Conservation (phyloP, 2,888 invertebrate genomes). For the Caenorhabditis zanzibari region DNA sequence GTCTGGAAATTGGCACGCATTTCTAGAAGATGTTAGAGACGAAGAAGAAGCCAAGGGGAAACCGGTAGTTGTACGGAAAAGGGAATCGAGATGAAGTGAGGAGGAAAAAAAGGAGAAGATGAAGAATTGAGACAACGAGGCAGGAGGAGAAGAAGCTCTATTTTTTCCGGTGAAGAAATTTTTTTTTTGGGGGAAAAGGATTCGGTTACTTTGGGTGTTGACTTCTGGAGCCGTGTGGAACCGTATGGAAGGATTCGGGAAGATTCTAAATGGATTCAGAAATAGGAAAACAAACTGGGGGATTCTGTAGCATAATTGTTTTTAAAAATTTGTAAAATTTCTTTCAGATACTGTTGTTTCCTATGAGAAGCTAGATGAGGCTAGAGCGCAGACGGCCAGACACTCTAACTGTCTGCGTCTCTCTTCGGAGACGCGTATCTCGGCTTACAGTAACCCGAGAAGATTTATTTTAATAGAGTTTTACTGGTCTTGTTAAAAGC, state of each 20-base stretch:
- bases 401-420: too few relatives aligned
- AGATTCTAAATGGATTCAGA: not conserved
- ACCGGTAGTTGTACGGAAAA: slow-evolving; percentile 40
- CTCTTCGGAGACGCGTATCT: too few relatives aligned
- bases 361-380: too few relatives aligned
- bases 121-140: not conserved
- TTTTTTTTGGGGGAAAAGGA: slow-evolving; percentile 17
- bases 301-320: not conserved
- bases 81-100: slow-evolving; percentile 31
- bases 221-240: not conserved
- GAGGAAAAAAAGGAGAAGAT: not conserved
- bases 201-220: slow-evolving; percentile 23
- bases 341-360: too few relatives aligned
- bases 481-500: too few relatives aligned
- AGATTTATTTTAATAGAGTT: too few relatives aligned
- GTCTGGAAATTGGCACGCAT: slow-evolving; percentile 34
- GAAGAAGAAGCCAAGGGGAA: slow-evolving; percentile 14
- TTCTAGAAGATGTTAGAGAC: slow-evolving; percentile 9
- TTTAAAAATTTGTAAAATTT: too few relatives aligned
- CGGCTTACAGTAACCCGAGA: too few relatives aligned
- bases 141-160: slow-evolving; percentile 37
- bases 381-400: too few relatives aligned
- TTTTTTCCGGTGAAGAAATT: slow-evolving; percentile 39
- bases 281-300: not conserved
- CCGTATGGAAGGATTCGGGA: not conserved